Percentiles rank a stretch among this genome's conserved stretches.
phyloP scores from a whole-genome alignment of 2,113 vertebrate genomes.

The Gasterosteus nipponicus region DNA sequence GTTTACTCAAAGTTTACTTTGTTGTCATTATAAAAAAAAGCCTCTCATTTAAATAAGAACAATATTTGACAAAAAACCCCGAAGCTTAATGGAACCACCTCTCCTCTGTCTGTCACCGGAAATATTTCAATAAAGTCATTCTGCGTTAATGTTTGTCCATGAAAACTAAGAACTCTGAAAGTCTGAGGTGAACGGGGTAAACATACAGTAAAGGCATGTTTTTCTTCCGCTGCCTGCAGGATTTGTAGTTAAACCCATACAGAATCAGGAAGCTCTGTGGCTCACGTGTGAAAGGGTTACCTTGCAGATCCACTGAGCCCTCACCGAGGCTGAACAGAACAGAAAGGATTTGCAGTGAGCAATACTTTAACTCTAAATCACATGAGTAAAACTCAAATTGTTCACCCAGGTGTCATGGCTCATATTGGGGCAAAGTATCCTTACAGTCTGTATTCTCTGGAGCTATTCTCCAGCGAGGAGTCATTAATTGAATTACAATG shows the following conservation, averaged over 20 bases:
- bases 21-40: neutral
- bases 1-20: slow-evolving; percentile 11
- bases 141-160: slow-evolving; percentile 39
- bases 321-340: neutral
- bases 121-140: slow-evolving; percentile 32
- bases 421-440: neutral
- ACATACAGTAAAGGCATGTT: slow-evolving; percentile 56
- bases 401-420: neutral
- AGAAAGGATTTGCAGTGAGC: neutral
- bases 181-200: slow-evolving; percentile 49
- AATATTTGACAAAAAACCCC: neutral
- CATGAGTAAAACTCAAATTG: neutral
- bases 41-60: neutral
- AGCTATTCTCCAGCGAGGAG: neutral
- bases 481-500: neutral
- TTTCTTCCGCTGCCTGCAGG: slow-evolving; percentile 37
- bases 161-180: slow-evolving; percentile 47
- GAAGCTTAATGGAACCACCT: slow-evolving; percentile 1
- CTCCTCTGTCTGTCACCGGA: slow-evolving; percentile 19
- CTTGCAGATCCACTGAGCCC: neutral
- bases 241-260: slow-evolving; percentile 13
- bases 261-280: slow-evolving; percentile 25
- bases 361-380: neutral
- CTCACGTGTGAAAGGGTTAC: slow-evolving; percentile 18
- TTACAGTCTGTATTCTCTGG: neutral